These are phyloP conservation scores for Meiosimyza platycephala DNA, from an alignment of 2,888 invertebrate genomes.

Conservation along the genomic window DNA sequence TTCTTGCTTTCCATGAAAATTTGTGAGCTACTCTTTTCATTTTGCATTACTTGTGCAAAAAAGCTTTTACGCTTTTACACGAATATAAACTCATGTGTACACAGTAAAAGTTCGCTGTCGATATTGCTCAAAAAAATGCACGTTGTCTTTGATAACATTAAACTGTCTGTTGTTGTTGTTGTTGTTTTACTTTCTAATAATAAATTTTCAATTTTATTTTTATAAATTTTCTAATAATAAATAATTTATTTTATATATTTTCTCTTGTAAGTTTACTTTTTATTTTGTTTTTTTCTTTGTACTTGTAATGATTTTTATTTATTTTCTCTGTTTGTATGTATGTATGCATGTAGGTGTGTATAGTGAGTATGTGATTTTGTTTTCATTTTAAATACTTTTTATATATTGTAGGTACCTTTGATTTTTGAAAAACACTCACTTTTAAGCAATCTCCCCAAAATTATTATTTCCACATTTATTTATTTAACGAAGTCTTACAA, in stretches of 20 bases:
- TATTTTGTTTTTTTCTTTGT: slow-evolving; percentile 29
- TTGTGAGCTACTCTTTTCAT: not conserved
- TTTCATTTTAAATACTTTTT: slow-evolving; percentile 24
- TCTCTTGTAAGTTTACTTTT: not conserved
- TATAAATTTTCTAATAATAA: slow-evolving; percentile 31
- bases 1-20: slow-evolving; percentile 14
- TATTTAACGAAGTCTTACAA: slow-evolving; percentile 7
- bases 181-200: slow-evolving; percentile 33
- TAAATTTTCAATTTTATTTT: slow-evolving; percentile 35
- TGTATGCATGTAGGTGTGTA: slow-evolving; percentile 18
- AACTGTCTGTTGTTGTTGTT: slow-evolving; percentile 37
- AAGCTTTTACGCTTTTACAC: not conserved
- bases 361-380: slow-evolving; percentile 2
- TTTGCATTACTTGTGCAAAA: not conserved
- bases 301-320: slow-evolving; percentile 30
- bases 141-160: not conserved
- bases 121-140: slow-evolving; percentile 4
- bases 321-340: slow-evolving; percentile 5
- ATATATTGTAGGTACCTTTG: not conserved
- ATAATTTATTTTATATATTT: slow-evolving; percentile 26
- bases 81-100: too few species aligned
- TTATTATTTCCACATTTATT: slow-evolving; percentile 2
- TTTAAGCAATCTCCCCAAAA: slow-evolving; percentile 7
- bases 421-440: slow-evolving; percentile 26
- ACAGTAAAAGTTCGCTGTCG: not conserved